Conservation (phyloP, 1,140 invertebrate species). For the Oscheius sp. region DNA sequence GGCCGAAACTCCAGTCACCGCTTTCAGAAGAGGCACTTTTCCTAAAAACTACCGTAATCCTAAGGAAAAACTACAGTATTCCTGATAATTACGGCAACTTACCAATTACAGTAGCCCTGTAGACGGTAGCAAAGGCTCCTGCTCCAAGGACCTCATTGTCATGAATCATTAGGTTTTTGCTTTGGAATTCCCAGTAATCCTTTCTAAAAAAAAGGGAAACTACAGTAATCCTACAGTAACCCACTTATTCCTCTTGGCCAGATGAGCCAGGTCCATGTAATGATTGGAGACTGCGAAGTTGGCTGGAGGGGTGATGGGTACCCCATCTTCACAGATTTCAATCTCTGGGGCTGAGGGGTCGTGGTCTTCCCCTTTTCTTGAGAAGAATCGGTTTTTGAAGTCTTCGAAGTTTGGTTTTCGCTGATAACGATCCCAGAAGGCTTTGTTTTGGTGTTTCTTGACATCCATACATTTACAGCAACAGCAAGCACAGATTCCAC, state of each 20-base stretch:
- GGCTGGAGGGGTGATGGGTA: background rate
- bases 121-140: constrained; percentile 32
- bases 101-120: constrained; percentile 18
- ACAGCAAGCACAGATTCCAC: background rate
- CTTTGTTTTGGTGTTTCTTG: background rate
- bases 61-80: background rate
- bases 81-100: background rate
- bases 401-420: background rate
- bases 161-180: constrained; percentile 24
- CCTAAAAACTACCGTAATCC: constrained; percentile 4
- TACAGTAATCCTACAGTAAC: background rate
- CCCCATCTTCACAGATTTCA: no score
- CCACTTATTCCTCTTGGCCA: constrained; percentile 19
- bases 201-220: constrained; percentile 17
- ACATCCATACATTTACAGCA: background rate
- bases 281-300: constrained; percentile 25
- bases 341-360: background rate
- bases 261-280: constrained; percentile 20
- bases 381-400: background rate
- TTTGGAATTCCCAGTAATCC: constrained; percentile 23
- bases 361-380: background rate
- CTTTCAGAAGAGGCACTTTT: constrained; percentile 21
- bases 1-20: constrained; percentile 2
- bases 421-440: background rate
- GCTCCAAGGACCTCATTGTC: constrained; percentile 23